phyloP scores from a whole-genome alignment of 2,888 invertebrate species.

The Eupithecia abbreviata region DNA sequence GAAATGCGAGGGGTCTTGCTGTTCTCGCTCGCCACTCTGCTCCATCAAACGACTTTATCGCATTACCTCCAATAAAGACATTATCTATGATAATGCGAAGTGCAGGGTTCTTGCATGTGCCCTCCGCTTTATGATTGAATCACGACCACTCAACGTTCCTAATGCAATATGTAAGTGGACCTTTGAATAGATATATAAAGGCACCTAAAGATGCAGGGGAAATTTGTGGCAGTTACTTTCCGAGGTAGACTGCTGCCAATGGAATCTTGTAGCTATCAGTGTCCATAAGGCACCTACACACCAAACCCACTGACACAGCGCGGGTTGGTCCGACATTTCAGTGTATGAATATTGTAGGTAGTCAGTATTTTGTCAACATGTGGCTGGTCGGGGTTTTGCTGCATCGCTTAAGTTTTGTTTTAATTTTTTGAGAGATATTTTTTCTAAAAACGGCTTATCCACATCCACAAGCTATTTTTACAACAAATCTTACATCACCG shows the following conservation, averaged over 20 bases:
- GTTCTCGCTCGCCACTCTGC: background rate
- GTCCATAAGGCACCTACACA: too few species aligned
- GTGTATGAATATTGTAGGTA: background rate
- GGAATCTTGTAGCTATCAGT: background rate
- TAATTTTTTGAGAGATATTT: too few species aligned
- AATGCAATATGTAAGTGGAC: background rate
- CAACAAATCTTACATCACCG: too few species aligned
- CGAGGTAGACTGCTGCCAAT: background rate
- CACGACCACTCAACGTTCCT: background rate
- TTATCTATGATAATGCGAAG: background rate
- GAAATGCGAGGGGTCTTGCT: background rate
- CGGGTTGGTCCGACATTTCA: background rate
- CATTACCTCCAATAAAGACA: background rate
- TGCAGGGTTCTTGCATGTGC: background rate
- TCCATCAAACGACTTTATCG: background rate
- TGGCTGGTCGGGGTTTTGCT: too few species aligned
- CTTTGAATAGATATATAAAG: background rate
- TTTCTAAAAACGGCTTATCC: too few species aligned
- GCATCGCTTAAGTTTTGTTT: too few species aligned
- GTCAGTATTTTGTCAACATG: too few species aligned
- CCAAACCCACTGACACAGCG: too few species aligned
- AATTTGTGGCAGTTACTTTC: background rate
- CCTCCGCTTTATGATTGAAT: constrained; percentile 15
- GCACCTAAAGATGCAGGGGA: background rate
- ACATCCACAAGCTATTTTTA: too few species aligned